A percentile compares a stretch with the other conserved stretches of the same genome.
Evolutionary conservation across 2,888 invertebrate species (phyloP).

Genomic region (Sinodicranocentrus sp.): DNA sequence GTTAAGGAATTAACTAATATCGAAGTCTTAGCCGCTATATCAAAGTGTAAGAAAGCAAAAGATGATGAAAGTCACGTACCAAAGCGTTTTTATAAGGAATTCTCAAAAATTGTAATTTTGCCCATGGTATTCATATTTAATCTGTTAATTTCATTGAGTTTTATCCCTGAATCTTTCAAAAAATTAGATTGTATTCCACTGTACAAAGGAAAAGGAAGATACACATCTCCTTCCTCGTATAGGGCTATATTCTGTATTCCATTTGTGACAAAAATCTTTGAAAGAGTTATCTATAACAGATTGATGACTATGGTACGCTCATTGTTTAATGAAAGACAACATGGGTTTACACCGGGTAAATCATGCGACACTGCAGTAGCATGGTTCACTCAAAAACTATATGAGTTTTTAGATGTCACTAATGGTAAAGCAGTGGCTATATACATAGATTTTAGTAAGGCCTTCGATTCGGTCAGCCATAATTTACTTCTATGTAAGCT

Average conservation of each 20-base stretch:
- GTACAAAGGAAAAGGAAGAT: background rate
- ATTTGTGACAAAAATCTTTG: background rate
- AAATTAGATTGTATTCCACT: background rate
- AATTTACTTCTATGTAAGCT: conserved; percentile 24
- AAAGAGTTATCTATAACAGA: background rate
- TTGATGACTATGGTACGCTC: background rate
- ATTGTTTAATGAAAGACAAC: conserved; percentile 22
- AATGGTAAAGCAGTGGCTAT: conserved; percentile 42
- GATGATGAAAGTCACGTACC: background rate
- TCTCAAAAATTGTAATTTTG: background rate
- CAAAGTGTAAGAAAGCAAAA: background rate
- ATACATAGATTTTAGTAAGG: too few relatives aligned
- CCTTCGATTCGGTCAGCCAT: conserved; percentile 46
- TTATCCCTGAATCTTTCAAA: background rate
- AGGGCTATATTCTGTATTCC: background rate
- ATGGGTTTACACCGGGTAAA: conserved; percentile 40
- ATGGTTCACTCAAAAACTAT: conserved; percentile 47
- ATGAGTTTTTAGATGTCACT: conserved; percentile 22
- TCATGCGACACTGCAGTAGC: conserved; percentile 58
- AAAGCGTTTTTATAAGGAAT: background rate
- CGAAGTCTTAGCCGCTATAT: background rate
- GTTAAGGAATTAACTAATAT: background rate
- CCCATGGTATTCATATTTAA: background rate
- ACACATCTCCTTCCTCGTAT: background rate
- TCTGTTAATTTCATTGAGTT: background rate